phyloP scores from a whole-genome alignment of 2,797 vertebrate genomes.

The Enteromius afrohamiltoni region DNA sequence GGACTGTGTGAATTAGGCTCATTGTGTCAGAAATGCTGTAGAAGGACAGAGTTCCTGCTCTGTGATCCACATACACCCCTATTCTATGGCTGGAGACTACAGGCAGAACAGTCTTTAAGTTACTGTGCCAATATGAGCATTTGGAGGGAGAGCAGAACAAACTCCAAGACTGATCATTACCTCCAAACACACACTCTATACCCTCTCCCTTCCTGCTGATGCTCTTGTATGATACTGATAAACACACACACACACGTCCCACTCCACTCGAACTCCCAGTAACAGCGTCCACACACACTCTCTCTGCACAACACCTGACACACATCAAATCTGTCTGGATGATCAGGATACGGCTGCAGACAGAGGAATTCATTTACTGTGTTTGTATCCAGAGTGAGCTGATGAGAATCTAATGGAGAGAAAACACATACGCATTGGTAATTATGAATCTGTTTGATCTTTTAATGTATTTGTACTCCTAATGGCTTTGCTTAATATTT shows the following conservation, averaged over 20 bases:
- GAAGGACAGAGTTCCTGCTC: too few species aligned
- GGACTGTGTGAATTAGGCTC: too few species aligned
- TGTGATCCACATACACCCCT: too few species aligned
- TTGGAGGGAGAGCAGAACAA: neutral
- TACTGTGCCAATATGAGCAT: neutral
- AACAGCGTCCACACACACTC: neutral
- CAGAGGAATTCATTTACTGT: neutral
- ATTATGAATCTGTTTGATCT: neutral
- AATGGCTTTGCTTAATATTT: neutral
- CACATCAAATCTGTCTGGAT: neutral
- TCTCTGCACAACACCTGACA: neutral
- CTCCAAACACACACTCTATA: neutral
- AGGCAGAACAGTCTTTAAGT: neutral
- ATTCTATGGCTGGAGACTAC: neutral
- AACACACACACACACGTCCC: neutral
- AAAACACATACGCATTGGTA: neutral
- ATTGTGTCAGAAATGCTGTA: too few species aligned
- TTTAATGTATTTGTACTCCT: neutral
- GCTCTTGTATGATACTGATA: neutral
- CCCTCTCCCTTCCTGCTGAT: neutral
- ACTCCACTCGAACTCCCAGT: conserved; percentile 1
- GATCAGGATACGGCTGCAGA: neutral
- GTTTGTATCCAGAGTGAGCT: neutral
- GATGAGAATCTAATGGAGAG: neutral
- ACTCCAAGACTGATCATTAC: neutral